Percentiles rank a stretch among this genome's conserved stretches.
These are phyloP conservation scores for Tapera naevia DNA, from an alignment of 2,797 vertebrate species.

Conservation along the genomic window DNA sequence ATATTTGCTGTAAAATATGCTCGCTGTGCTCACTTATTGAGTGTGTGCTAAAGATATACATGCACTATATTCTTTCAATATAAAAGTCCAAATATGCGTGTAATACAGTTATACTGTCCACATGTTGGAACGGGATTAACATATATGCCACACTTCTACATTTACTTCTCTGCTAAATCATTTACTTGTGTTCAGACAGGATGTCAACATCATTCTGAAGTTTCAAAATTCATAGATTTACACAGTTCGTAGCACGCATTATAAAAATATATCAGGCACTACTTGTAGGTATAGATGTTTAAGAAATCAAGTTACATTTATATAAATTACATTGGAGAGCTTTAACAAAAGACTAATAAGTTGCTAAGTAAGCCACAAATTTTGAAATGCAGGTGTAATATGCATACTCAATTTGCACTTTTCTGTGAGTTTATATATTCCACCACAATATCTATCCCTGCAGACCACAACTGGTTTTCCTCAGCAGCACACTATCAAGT, in stretches of 20 bases:
- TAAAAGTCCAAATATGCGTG: background rate
- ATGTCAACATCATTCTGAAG: background rate
- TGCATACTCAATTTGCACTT: background rate
- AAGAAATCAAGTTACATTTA: background rate
- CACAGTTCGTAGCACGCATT: background rate
- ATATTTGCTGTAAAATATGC: background rate
- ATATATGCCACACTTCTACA: background rate
- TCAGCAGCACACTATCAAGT: background rate
- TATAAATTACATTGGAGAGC: background rate
- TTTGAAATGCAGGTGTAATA: background rate
- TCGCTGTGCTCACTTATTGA: background rate
- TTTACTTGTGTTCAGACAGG: background rate
- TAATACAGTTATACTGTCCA: background rate
- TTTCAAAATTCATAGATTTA: background rate
- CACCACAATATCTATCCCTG: background rate
- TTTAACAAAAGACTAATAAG: background rate
- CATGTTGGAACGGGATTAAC: background rate
- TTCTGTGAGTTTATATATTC: background rate
- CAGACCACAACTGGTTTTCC: background rate
- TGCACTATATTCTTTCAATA: background rate
- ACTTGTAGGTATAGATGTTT: background rate
- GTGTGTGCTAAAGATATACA: fast-evolving
- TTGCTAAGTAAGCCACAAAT: background rate
- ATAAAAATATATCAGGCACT: background rate
- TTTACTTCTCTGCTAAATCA: background rate